A percentile compares a stretch with the other conserved stretches of the same genome.
Evolutionary conservation across 2,113 vertebrate genomes (phyloP).

Genomic region (Cebidichthys violaceus): DNA sequence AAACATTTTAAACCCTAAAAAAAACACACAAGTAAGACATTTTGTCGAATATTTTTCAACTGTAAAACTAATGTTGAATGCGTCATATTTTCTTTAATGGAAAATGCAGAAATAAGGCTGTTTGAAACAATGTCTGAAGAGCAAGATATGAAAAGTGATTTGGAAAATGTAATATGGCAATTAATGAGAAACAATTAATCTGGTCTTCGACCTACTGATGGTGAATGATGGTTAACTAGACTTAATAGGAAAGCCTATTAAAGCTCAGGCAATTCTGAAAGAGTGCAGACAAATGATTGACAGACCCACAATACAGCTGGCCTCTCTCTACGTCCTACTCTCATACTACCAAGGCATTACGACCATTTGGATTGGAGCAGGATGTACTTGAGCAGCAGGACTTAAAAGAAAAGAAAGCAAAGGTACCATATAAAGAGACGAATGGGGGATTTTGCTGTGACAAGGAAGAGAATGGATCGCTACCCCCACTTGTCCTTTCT

Average conservation of each 20-base stretch:
- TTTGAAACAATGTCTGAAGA: background rate
- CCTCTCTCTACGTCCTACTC: slow-evolving; percentile 34
- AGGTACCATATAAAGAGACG: slow-evolving; percentile 59
- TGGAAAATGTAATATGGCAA: slow-evolving; percentile 42
- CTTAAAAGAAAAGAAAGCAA: slow-evolving; percentile 65
- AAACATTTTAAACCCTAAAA: background rate
- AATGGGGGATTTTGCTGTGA: slow-evolving; percentile 74
- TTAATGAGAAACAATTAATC: slow-evolving; percentile 58
- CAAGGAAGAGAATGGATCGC: slow-evolving; percentile 69
- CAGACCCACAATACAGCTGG: slow-evolving; percentile 70
- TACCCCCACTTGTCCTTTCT: slow-evolving; percentile 72
- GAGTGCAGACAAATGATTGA: slow-evolving; percentile 68
- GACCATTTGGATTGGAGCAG: slow-evolving; percentile 69
- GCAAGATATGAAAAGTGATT: slow-evolving; percentile 29
- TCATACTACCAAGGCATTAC: slow-evolving; percentile 67
- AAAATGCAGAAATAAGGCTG: background rate
- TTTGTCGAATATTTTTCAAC: background rate
- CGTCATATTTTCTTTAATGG: background rate
- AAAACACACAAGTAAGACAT: background rate
- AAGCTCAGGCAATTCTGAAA: slow-evolving; percentile 51
- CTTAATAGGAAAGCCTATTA: slow-evolving; percentile 69
- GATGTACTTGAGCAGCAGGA: slow-evolving; percentile 61
- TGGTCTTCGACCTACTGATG: slow-evolving; percentile 52
- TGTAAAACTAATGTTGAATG: background rate
- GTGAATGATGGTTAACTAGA: slow-evolving; percentile 68